Conservation (phyloP, 2,888 invertebrate species). For the Rhagophthalmus giganteus region DNA sequence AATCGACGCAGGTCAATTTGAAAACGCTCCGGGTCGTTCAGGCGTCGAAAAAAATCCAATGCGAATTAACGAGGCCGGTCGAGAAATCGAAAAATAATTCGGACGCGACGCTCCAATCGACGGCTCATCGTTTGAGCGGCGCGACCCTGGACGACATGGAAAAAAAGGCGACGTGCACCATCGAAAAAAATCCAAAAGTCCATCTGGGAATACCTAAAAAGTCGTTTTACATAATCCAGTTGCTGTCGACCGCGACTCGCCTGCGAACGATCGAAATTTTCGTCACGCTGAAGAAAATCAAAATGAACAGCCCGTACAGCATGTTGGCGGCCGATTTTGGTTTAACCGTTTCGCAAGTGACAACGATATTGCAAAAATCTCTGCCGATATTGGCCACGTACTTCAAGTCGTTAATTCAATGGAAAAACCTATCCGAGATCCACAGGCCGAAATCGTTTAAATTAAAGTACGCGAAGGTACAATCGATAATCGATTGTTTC, state of each 20-base stretch:
- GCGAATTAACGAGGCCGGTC: not conserved
- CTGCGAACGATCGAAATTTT: not conserved
- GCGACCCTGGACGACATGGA: no score
- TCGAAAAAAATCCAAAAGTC: not conserved
- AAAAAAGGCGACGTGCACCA: not conserved
- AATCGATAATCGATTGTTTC: not conserved
- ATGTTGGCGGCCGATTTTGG: not conserved
- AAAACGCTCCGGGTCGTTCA: not conserved
- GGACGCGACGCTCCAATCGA: not conserved
- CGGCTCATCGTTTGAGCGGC: no score
- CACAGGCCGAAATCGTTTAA: not conserved
- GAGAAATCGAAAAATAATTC: not conserved
- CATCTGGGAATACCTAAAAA: not conserved
- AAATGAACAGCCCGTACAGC: not conserved
- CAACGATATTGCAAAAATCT: not conserved
- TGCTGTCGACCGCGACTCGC: not conserved
- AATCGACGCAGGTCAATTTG: not conserved
- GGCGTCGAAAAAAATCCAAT: not conserved
- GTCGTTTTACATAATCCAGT: not conserved
- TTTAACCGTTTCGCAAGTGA: not conserved
- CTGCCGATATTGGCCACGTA: not conserved
- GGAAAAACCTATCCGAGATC: not conserved
- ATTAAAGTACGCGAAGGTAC: not conserved
- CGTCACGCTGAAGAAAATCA: not conserved
- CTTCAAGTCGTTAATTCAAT: not conserved